Evolutionary conservation across 2,888 invertebrate genomes (phyloP).

Genomic region (Rhaphigaster nebulosa): DNA sequence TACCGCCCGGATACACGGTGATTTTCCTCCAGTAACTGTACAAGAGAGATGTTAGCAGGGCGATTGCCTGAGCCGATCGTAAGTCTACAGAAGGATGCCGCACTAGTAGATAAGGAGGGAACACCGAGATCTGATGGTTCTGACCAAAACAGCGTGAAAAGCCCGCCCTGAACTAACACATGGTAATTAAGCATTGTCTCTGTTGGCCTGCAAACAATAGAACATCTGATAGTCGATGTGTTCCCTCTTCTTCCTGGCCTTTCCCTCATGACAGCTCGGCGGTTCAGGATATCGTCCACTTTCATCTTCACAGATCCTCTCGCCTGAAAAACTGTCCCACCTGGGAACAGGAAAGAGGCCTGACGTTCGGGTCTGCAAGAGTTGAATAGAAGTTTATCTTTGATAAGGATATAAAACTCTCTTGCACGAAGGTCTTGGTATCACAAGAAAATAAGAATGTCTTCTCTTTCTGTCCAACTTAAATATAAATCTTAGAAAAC

Average conservation of each 20-base stretch:
- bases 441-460: neutral
- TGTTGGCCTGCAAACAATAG: conserved; percentile 49
- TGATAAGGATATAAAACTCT: neutral
- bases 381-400: neutral
- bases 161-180: conserved; percentile 42
- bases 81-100: conserved; percentile 46
- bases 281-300: neutral
- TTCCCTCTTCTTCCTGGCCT: neutral
- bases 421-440: neutral
- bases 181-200: conserved; percentile 50
- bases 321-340: conserved; percentile 1
- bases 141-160: conserved; percentile 50
- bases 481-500: too few species aligned
- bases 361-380: neutral
- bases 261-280: conserved; percentile 29
- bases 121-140: conserved; percentile 35
- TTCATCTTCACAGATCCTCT: conserved; percentile 37
- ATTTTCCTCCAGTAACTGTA: conserved; percentile 32
- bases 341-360: conserved; percentile 11
- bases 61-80: conserved; percentile 16
- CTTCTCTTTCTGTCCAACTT: neutral
- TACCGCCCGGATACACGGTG: conserved; percentile 14
- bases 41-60: conserved; percentile 42
- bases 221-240: conserved; percentile 19
- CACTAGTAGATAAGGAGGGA: conserved; percentile 32